Evolutionary conservation across 1,140 invertebrate species (phyloP).

Genomic region (Aphelenchoides fujianensis): DNA sequence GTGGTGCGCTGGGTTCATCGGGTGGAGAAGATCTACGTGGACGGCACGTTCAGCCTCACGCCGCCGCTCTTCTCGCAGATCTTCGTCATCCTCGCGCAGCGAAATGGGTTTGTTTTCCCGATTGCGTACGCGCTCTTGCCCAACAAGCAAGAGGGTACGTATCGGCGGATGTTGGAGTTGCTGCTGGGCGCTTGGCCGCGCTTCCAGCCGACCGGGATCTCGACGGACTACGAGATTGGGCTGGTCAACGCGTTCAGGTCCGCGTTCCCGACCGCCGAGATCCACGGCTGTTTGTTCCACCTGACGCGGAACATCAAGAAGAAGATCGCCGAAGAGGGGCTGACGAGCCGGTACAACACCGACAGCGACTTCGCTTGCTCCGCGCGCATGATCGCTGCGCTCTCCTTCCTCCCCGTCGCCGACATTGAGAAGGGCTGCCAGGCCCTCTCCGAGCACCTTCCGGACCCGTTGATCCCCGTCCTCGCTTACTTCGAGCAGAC

Average conservation of each 20-base stretch:
- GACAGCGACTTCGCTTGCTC: neutral
- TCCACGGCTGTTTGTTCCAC: conserved; percentile 1
- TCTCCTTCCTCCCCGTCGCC: neutral
- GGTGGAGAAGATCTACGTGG: conserved; percentile 54
- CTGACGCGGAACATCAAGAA: neutral
- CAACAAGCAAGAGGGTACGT: neutral
- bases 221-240: neutral
- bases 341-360: neutral
- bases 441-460: neutral
- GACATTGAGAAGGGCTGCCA: neutral
- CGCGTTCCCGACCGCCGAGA: neutral
- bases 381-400: neutral
- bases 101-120: conserved; percentile 4
- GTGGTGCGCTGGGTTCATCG: neutral
- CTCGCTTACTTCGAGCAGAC: neutral
- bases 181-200: neutral
- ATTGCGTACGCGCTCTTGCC: neutral
- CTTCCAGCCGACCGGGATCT: neutral
- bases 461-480: neutral
- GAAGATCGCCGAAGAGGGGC: neutral
- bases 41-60: conserved; percentile 23
- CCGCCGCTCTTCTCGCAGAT: conserved; percentile 20
- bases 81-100: conserved; percentile 27
- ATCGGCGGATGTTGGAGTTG: neutral
- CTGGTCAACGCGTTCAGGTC: neutral